phyloP scores from a whole-genome alignment of 1,140 invertebrate genomes.

The Samia ricini region DNA sequence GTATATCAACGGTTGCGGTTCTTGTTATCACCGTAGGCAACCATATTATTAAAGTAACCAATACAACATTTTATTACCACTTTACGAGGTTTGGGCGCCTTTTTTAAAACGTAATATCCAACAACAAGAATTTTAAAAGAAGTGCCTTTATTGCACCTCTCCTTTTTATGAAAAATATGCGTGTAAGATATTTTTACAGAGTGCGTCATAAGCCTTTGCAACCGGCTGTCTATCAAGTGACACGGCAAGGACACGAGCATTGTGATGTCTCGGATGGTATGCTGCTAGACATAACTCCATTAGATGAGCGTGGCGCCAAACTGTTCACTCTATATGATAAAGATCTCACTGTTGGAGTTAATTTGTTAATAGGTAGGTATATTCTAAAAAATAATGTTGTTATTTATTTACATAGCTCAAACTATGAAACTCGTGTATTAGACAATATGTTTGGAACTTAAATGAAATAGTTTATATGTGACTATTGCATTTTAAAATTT shows the following conservation, averaged over 20 bases:
- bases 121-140: too few species aligned
- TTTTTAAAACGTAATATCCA: too few species aligned
- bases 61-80: too few species aligned
- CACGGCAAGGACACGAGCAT: conserved; percentile 81
- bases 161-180: background rate
- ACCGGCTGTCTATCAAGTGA: conserved; percentile 82
- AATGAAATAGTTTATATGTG: conserved; percentile 7
- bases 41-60: too few species aligned
- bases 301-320: conserved; percentile 80
- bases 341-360: conserved; percentile 83
- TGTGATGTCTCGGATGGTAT: conserved; percentile 83
- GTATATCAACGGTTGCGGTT: too few species aligned
- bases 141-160: too few species aligned
- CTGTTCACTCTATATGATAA: conserved; percentile 84
- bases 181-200: conserved; percentile 44
- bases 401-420: background rate
- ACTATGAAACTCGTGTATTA: too few species aligned
- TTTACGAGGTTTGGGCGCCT: too few species aligned
- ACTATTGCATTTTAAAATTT: background rate
- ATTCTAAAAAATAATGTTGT: background rate
- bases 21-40: too few species aligned
- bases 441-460: too few species aligned
- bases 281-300: conserved; percentile 81
- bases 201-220: conserved; percentile 61
- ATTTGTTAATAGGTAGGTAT: conserved; percentile 81